Evolutionary conservation across 2,113 vertebrate species (phyloP), one percentile per base, ranked within the genome.

Genomic region (Calypte anna): DNA sequence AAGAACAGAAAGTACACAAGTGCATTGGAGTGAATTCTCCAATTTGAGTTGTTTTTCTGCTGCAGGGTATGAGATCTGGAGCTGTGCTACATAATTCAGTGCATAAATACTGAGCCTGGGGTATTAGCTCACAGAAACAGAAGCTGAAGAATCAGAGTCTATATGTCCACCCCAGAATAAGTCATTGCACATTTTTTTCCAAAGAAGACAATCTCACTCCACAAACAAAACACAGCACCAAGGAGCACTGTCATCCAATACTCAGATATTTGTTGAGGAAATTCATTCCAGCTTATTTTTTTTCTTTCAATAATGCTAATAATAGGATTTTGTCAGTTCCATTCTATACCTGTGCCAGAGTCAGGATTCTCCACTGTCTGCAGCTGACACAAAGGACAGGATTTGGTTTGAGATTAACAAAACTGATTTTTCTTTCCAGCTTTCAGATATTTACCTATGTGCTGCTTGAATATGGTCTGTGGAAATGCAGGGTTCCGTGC

Each of bases 61-160:
- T 85, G 51, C 68, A 81, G 93, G 72, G 75, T 20, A 81, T 81
- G 64, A 72, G 68, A 81, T 87, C 58, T 91, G 83, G 77, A 95
- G 40, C 48, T 66, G 22, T 91, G 86, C 80, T 81, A 72, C 67
- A 10, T 55, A 82, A 87, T 94, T 80, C 61, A 90, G 22, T 68
- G 43, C 58, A 77, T 44, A 79, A 86, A 72, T 61, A 87, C 73
- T 81, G 90, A 88, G 91, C 43, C 44, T 69, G 51, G 87, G 58
- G 57, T 66, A 62, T 44, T 64, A 61, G 40, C 62, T 86, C 14
- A 40, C 10, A 67, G 54, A 81, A 94, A 84, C 7, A 92, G 58
- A 82, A 79, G 31, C 50, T 62, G 28, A 27, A 92, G 19, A 33
- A 43, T 75, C 64, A 55, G 48, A 5, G 31, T 77, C 27, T 77